Percentiles rank a stretch among this genome's conserved stretches.
These are phyloP conservation scores for Microplitis demolitor DNA, from an alignment of 1,140 invertebrate genomes.

Conservation along the genomic window DNA sequence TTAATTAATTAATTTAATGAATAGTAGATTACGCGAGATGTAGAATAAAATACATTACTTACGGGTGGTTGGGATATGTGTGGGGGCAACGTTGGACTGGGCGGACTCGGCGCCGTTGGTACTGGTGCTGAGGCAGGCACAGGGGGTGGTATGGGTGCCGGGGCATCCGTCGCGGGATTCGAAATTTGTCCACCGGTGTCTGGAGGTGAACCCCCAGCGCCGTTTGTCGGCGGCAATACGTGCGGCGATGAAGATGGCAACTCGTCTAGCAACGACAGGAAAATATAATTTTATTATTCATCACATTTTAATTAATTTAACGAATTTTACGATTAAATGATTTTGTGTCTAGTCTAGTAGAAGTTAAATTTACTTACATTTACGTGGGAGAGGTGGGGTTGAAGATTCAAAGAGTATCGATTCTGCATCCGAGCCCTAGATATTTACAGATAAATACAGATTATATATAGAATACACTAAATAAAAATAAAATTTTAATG, in stretches of 20 bases:
- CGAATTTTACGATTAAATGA: constrained; percentile 32
- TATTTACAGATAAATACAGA: constrained; percentile 33
- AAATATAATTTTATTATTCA: constrained; percentile 18
- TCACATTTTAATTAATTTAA: constrained; percentile 34
- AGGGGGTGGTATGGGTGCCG: constrained; percentile 59
- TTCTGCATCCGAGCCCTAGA: constrained; percentile 73
- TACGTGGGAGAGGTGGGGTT: constrained; percentile 66
- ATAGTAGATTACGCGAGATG: not conserved
- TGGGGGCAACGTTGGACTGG: constrained; percentile 60
- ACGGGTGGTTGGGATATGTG: constrained; percentile 62
- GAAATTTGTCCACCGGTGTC: constrained; percentile 61
- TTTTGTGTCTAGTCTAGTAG: not conserved
- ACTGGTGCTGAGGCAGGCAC: constrained; percentile 58
- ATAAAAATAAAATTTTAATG: not conserved
- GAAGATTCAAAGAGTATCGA: constrained; percentile 75
- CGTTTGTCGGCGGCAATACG: constrained; percentile 62
- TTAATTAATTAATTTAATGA: not conserved
- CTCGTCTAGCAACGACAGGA: constrained; percentile 49
- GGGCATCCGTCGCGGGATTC: constrained; percentile 59
- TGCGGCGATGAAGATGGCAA: constrained; percentile 63
- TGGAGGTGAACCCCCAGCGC: constrained; percentile 58
- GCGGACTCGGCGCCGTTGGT: constrained; percentile 59
- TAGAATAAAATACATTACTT: constrained; percentile 35
- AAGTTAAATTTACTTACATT: constrained; percentile 57
- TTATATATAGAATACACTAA: not conserved